Conservation (phyloP, 92 coral and sea anemone species). For the Virgularia gustaviana region DNA sequence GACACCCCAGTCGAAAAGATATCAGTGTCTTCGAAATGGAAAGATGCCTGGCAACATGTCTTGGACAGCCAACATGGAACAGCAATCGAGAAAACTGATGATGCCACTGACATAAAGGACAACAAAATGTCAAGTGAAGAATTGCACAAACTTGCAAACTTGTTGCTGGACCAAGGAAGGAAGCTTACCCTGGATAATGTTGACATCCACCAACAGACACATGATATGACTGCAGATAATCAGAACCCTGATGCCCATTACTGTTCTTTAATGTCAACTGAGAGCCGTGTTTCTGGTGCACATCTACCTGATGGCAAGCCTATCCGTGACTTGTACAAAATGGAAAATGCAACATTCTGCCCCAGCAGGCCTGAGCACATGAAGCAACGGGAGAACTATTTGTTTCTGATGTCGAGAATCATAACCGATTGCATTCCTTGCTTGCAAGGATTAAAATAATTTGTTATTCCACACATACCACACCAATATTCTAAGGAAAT, state of each 20-base stretch:
- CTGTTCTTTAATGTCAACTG: slow-evolving; percentile 58
- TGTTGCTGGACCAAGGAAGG: slow-evolving; percentile 11
- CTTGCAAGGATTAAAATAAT: not conserved
- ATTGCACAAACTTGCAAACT: not conserved
- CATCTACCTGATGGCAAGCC: slow-evolving; percentile 42
- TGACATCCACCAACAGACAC: slow-evolving; percentile 36
- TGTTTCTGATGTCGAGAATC: not conserved
- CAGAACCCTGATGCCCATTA: slow-evolving; percentile 63
- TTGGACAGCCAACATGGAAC: not conserved
- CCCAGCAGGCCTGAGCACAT: slow-evolving; percentile 14
- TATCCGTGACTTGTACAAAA: slow-evolving; percentile 34
- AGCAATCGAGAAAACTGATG: not conserved
- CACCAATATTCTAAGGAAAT: slow-evolving; percentile 26
- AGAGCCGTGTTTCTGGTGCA: slow-evolving; percentile 62
- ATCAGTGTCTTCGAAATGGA: not conserved
- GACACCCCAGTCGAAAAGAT: not conserved
- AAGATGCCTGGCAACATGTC: not conserved
- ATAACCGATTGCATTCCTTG: slow-evolving; percentile 10
- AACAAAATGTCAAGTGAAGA: slow-evolving; percentile 12
- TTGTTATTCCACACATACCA: slow-evolving; percentile 25
- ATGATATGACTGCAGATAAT: slow-evolving; percentile 56
- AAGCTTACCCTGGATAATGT: slow-evolving; percentile 28
- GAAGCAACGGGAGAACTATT: slow-evolving; percentile 1
- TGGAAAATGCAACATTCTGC: slow-evolving; percentile 18
- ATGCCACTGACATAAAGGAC: not conserved